These are phyloP conservation scores for Lasioglossum oenotherae DNA, from an alignment of 2,888 invertebrate species.

Conservation along the genomic window DNA sequence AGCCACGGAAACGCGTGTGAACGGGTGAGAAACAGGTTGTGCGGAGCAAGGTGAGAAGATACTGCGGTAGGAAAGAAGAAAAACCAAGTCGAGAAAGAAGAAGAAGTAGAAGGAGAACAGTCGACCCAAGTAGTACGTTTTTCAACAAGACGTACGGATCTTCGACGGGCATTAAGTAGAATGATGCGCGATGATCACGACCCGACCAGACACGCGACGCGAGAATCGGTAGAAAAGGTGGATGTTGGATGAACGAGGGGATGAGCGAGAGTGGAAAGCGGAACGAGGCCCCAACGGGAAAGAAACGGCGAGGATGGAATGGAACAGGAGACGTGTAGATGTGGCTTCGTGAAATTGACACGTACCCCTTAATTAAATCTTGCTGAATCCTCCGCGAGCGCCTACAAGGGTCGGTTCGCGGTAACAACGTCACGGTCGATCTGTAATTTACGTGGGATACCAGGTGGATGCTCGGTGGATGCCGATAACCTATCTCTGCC, in stretches of 20 bases:
- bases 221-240: conserved; percentile 31
- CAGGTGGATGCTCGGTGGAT: conserved; percentile 29
- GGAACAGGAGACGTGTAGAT: not conserved
- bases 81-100: conserved; percentile 24
- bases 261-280: not conserved
- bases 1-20: conserved; percentile 21
- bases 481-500: conserved; percentile 49
- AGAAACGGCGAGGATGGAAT: conserved; percentile 26
- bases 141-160: conserved; percentile 71
- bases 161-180: conserved; percentile 68
- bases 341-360: conserved; percentile 24
- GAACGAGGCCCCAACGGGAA: not conserved
- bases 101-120: conserved; percentile 3
- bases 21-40: not conserved
- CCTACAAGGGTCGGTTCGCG: conserved; percentile 20
- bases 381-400: conserved; percentile 31
- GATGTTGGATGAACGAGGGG: not conserved
- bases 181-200: conserved; percentile 67
- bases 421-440: conserved; percentile 41
- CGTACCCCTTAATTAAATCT: conserved; percentile 67
- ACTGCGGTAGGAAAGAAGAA: not conserved
- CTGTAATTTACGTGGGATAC: conserved; percentile 47
- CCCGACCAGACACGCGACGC: conserved; percentile 60
- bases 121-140: conserved; percentile 56
- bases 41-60: not conserved